Evolutionary conservation across 1,140 invertebrate species (phyloP), one percentile per base, ranked within the genome.

Genomic region (Oryzaephilus surinamensis): DNA sequence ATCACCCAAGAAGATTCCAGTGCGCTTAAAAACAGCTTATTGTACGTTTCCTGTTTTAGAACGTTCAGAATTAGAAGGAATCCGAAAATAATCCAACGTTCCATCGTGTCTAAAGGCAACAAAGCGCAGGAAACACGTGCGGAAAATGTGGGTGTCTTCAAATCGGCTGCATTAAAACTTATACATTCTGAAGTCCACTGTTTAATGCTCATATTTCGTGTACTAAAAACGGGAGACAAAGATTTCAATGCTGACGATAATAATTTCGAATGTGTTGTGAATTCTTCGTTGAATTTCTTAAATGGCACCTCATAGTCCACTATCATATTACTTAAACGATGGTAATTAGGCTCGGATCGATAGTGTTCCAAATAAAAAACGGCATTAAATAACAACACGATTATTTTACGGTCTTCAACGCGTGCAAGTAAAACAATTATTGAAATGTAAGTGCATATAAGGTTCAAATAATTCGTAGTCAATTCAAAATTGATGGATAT

Each of bases 321-420:
- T 37, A 99, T 97, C 82, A 99, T 82, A 24, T 66, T 96, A 90
- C 53, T 51, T 8, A 55, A 34, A 24, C 53, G 38, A 3, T 51
- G 53, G 41, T 54, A 55, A 43, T 49, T 55, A n/a, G 47, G 28
- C 48, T 55, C 53, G 18, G 41, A 26, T 24, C 48, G 43, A 52
- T 79, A 87, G 60, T 98, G 79, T 12, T 91, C 80, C 74, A 97
- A 81, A 71, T 99, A 96, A 69, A 97, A 86, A 6, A 95, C 95
- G 28, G 90, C 90, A 69, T 97, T 98, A 58, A 95, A 99, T 2
- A 99, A 71, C 1, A 94, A 93, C 12, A 99, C 64, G 5, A 99
- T 93, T 6, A 91, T 86, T 69, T 98, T 98, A 26, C 96, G 71
- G 65, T 99, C 96, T 64, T 99, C 95, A 0, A 99, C 92, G 57